Evolutionary conservation across 2,113 vertebrate genomes (phyloP).

Genomic region (Strix aluco): DNA sequence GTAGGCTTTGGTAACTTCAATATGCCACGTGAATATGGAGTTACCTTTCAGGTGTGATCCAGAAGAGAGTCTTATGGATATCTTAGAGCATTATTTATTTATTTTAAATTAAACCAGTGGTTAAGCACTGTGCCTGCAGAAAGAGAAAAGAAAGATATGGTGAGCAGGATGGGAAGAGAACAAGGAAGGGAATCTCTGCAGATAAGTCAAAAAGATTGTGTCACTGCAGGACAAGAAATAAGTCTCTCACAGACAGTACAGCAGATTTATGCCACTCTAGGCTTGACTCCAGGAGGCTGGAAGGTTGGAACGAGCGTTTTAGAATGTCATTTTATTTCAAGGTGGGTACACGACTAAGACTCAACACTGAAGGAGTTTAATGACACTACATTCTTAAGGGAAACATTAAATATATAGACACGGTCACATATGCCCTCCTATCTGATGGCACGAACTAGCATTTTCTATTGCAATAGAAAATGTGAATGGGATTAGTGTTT

Average conservation of each 20-base stretch:
- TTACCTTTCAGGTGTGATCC: not conserved
- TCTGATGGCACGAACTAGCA: not conserved
- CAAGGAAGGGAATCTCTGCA: not conserved
- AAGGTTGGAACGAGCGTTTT: conserved; percentile 19
- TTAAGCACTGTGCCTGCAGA: not conserved
- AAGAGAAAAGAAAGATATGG: not conserved
- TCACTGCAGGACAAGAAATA: not conserved
- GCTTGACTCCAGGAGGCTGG: not conserved
- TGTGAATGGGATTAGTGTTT: not conserved
- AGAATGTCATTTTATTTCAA: not conserved
- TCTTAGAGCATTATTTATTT: not conserved
- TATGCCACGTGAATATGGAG: not conserved
- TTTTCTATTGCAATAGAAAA: not conserved
- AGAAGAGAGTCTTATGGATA: not conserved
- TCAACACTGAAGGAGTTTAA: not conserved
- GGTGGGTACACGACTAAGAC: not conserved
- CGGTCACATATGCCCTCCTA: not conserved
- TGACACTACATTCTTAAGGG: not conserved
- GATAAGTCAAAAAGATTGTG: not conserved
- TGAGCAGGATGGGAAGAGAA: not conserved
- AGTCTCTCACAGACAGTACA: not conserved
- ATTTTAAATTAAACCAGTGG: not conserved
- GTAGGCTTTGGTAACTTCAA: not conserved
- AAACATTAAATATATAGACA: not conserved
- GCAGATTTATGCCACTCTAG: conserved; percentile 14